Conservation (phyloP, 1,140 invertebrate genomes). For the Vanessa tameamea region DNA sequence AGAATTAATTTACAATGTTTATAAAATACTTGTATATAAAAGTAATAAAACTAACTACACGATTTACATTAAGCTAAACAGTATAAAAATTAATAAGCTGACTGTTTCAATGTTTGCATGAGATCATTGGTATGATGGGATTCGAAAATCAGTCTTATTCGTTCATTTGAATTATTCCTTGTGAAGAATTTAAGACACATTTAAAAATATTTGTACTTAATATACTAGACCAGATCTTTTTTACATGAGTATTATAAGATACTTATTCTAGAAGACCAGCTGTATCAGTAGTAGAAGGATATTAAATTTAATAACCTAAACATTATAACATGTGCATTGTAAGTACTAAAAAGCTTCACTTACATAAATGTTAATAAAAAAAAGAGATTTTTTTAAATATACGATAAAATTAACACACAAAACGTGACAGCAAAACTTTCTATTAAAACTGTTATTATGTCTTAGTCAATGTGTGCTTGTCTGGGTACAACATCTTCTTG, state of each 20-base stretch:
- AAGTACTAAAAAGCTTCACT: constrained; percentile 15
- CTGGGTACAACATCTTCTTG: constrained; percentile 86
- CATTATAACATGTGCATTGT: constrained; percentile 4
- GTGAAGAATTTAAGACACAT: neutral
- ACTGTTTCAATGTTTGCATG: constrained; percentile 29
- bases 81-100: constrained; percentile 24
- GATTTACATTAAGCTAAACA: constrained; percentile 24
- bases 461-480: constrained; percentile 82
- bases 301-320: neutral
- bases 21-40: constrained; percentile 34
- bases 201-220: constrained; percentile 23
- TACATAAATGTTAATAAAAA: constrained; percentile 1
- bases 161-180: constrained; percentile 17
- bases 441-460: neutral
- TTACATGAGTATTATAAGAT: constrained; percentile 26
- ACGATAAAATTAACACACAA: constrained; percentile 32
- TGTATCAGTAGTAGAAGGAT: neutral
- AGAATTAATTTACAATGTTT: constrained; percentile 37
- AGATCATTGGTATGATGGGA: constrained; percentile 42
- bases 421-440: constrained; percentile 18
- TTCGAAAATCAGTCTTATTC: constrained; percentile 47
- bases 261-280: constrained; percentile 18
- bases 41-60: constrained; percentile 38
- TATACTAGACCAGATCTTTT: constrained; percentile 14
- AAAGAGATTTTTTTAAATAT: constrained; percentile 16